Evolutionary conservation across 2,797 vertebrate genomes (phyloP).

Genomic region (Cyprinella venusta): DNA sequence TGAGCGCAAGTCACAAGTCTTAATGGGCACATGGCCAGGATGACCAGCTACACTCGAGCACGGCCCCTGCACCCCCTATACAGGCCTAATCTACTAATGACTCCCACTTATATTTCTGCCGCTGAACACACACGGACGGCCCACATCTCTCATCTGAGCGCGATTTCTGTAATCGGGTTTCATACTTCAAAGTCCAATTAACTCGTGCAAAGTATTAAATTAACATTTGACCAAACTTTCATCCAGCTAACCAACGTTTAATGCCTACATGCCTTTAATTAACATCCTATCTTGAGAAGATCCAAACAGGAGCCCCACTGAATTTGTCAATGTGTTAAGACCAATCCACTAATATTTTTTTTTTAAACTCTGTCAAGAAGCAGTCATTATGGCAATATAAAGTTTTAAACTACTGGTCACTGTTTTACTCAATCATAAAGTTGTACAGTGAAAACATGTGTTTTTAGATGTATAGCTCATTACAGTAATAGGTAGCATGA

Average conservation of each 20-base stretch:
- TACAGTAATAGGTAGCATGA: conserved; percentile 42
- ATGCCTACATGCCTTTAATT: neutral
- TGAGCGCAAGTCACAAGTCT: conserved; percentile 72
- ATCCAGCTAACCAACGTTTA: neutral
- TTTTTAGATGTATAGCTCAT: conserved; percentile 53
- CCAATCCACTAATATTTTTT: neutral
- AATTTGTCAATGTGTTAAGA: neutral
- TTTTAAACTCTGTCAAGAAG: conserved; percentile 1
- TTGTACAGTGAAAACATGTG: conserved; percentile 53
- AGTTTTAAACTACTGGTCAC: conserved; percentile 27
- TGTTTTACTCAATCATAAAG: conserved; percentile 49
- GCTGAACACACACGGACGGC: conserved; percentile 45
- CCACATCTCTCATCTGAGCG: conserved; percentile 23
- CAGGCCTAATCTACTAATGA: conserved; percentile 59
- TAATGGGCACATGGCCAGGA: conserved; percentile 60
- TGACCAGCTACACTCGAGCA: conserved; percentile 36
- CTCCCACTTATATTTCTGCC: conserved; percentile 53
- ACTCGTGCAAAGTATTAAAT: conserved; percentile 34
- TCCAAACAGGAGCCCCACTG: neutral
- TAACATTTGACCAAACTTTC: conserved; percentile 38
- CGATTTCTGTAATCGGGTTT: conserved; percentile 46
- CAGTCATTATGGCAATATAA: conserved; percentile 33
- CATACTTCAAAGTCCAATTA: conserved; percentile 34
- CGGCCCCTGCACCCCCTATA: conserved; percentile 55
- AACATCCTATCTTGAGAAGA: neutral